Conservation (phyloP, 2,113 vertebrate genomes). For the Vireo altiloquus region DNA sequence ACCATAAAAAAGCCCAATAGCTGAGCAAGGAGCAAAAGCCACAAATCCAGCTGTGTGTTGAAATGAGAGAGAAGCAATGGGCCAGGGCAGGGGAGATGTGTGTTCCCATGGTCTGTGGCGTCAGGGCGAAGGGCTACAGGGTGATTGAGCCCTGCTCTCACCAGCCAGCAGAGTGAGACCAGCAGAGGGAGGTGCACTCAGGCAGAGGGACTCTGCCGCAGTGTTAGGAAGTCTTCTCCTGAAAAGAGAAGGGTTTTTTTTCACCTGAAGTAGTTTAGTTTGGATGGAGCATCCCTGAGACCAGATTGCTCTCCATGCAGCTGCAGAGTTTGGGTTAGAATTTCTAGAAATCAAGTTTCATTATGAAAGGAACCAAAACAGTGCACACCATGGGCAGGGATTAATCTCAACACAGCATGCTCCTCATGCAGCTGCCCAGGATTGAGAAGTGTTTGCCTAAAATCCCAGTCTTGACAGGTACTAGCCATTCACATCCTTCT, state of each 20-base stretch:
- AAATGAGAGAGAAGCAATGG: background rate
- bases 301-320: fast-evolving
- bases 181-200: background rate
- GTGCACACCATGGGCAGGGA: background rate
- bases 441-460: background rate
- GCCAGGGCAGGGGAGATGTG: background rate
- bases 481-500: background rate
- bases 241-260: background rate
- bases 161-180: background rate
- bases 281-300: background rate
- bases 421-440: background rate
- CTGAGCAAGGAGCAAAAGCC: background rate
- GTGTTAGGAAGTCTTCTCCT: background rate
- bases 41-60: background rate
- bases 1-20: background rate
- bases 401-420: background rate
- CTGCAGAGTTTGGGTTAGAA: fast-evolving
- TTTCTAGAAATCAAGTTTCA: background rate
- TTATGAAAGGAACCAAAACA: background rate
- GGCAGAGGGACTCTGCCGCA: background rate
- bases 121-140: background rate
- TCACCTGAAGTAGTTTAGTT: background rate
- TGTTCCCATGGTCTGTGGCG: background rate
- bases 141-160: background rate
- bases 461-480: background rate